These are phyloP conservation scores for Sebastes taczanowskii DNA, from an alignment of 2,797 vertebrate species.

Conservation along the genomic window DNA sequence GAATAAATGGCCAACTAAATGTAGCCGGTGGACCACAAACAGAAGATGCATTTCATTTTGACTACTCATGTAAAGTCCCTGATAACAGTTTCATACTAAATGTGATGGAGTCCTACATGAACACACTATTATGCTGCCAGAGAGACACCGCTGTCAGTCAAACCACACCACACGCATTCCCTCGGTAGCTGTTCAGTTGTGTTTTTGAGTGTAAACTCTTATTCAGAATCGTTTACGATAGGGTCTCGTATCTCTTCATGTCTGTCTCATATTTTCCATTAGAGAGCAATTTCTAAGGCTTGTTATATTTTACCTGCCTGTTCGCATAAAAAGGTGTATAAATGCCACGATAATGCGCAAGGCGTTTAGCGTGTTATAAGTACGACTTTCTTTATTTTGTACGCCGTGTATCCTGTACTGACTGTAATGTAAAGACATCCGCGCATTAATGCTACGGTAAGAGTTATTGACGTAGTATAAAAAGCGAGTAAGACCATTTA, in stretches of 20 bases:
- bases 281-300: not conserved
- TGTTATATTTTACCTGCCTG: not conserved
- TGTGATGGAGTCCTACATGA: not conserved
- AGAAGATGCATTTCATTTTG: conserved; percentile 1
- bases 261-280: not conserved
- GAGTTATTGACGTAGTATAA: too few species aligned
- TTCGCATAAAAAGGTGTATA: too few species aligned
- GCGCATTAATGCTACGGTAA: too few species aligned
- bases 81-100: not conserved
- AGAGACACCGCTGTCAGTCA: not conserved
- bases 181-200: not conserved
- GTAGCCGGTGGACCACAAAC: not conserved
- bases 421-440: too few species aligned
- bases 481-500: too few species aligned
- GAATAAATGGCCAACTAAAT: conserved; percentile 1
- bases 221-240: not conserved
- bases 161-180: not conserved
- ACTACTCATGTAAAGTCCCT: not conserved
- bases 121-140: not conserved
- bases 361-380: too few species aligned
- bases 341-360: too few species aligned
- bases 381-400: too few species aligned
- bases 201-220: not conserved
- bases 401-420: too few species aligned
- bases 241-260: not conserved